Evolutionary conservation across 2,888 invertebrate species (phyloP).

Genomic region (Philonicus albiceps): DNA sequence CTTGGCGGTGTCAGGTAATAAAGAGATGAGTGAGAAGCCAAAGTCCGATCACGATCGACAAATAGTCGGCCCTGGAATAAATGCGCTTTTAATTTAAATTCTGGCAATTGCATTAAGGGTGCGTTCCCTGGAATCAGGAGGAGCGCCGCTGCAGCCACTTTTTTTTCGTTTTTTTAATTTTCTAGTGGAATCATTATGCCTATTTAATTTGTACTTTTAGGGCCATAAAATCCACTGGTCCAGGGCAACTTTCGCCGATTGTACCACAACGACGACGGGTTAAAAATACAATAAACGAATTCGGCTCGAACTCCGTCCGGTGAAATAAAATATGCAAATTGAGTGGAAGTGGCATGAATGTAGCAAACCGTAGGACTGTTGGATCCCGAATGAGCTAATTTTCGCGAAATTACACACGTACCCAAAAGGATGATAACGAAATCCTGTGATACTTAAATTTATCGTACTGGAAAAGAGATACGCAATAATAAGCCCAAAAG

Average conservation of each 20-base stretch:
- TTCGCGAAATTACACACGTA: neutral
- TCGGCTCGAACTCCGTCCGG: neutral
- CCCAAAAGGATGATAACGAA: neutral
- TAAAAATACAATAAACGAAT: neutral
- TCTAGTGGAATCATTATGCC: neutral
- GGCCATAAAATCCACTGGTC: neutral
- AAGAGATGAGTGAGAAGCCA: neutral
- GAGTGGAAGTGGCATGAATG: neutral
- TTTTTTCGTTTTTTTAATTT: neutral
- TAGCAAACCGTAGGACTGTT: neutral
- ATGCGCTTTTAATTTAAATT: neutral
- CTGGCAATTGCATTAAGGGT: neutral
- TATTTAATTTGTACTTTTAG: neutral
- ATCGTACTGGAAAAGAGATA: neutral
- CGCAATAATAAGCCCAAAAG: neutral
- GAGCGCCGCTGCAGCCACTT: neutral
- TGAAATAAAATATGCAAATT: neutral
- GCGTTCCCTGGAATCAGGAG: neutral
- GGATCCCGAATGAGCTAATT: neutral
- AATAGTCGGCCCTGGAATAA: neutral
- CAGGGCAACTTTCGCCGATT: neutral
- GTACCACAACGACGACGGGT: neutral
- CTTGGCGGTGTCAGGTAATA: neutral
- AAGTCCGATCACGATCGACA: neutral
- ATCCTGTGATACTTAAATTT: neutral